Conservation (phyloP, 2,797 vertebrate species). For the Glossophaga mutica region DNA sequence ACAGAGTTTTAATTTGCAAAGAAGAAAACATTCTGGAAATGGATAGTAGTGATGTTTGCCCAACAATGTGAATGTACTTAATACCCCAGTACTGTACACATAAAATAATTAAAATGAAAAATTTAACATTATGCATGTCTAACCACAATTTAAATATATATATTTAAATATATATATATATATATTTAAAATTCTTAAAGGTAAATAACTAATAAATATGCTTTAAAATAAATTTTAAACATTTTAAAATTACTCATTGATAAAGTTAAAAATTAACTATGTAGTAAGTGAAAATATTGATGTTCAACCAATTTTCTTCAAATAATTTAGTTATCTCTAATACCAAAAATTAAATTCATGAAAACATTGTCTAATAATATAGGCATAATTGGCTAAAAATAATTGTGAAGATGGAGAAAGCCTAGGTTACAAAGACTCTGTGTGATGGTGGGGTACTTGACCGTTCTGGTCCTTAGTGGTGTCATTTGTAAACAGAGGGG, state of each 20-base stretch:
- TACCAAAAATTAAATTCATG: neutral
- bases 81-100: too few species aligned
- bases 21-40: neutral
- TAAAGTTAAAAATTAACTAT: neutral
- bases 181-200: neutral
- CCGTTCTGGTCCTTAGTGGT: neutral
- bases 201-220: neutral
- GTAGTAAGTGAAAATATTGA: neutral
- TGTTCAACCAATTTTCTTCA: neutral
- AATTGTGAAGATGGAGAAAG: neutral
- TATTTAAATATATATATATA: neutral
- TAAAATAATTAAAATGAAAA: neutral
- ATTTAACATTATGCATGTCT: neutral
- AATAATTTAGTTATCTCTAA: neutral
- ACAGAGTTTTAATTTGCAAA: neutral
- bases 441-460: neutral
- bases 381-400: neutral
- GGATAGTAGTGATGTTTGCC: neutral
- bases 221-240: neutral
- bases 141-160: neutral
- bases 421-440: neutral
- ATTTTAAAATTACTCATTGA: neutral
- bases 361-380: neutral
- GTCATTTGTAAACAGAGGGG: neutral
- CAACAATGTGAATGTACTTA: neutral